Percentiles rank a stretch among this genome's conserved stretches.
Conservation (phyloP, 2,797 vertebrate genomes). For the Poliocrania exsul region DNA sequence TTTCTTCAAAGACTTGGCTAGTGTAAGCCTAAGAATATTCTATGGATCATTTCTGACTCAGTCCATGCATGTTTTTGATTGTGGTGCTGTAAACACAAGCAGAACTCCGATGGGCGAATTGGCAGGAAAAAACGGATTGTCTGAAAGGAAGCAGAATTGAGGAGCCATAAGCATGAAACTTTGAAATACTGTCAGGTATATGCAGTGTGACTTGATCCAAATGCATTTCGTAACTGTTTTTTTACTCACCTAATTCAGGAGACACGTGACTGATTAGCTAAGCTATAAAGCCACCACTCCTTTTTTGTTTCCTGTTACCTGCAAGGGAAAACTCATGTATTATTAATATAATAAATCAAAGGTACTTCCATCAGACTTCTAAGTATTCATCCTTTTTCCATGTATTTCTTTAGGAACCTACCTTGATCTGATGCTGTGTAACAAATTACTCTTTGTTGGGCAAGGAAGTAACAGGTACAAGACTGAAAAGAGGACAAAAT, state of each 20-base stretch:
- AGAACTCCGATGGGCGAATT: background rate
- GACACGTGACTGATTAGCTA: background rate
- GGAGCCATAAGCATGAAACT: background rate
- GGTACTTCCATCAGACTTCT: background rate
- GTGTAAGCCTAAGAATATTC: background rate
- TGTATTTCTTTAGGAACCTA: background rate
- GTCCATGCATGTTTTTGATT: background rate
- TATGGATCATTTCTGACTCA: background rate
- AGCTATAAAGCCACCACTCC: background rate
- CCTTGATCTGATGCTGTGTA: background rate
- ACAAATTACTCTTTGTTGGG: background rate
- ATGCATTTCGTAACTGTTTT: background rate
- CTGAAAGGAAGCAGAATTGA: background rate
- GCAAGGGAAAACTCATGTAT: background rate
- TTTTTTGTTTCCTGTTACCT: background rate
- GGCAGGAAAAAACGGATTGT: background rate
- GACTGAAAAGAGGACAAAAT: background rate
- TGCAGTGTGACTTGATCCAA: background rate
- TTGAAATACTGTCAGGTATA: background rate
- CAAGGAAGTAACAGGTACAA: background rate
- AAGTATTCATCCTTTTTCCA: background rate
- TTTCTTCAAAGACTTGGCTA: background rate
- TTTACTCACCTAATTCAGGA: conserved; percentile 31
- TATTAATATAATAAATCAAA: conserved; percentile 35
- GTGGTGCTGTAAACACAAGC: background rate